Percentiles rank a stretch among this genome's conserved stretches.
These are phyloP conservation scores for Acipenser ruthenus DNA, from an alignment of 2,797 vertebrate species.

Conservation along the genomic window DNA sequence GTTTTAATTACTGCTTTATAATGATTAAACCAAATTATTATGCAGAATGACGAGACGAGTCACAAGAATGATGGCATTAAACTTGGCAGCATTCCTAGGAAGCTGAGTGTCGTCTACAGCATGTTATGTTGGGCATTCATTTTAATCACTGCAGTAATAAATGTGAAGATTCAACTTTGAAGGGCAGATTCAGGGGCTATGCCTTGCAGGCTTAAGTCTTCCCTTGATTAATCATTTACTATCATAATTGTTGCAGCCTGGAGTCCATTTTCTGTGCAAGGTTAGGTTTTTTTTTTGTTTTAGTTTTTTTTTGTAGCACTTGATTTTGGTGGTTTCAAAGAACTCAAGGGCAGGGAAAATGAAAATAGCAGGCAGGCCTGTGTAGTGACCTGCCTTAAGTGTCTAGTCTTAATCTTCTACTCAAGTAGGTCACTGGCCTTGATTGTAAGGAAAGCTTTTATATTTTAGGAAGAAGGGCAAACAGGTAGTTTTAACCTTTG, in stretches of 20 bases:
- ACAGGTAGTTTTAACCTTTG: too few species aligned
- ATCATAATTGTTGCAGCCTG: background rate
- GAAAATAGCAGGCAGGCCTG: too few species aligned
- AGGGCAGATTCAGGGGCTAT: background rate
- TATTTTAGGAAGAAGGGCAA: too few species aligned
- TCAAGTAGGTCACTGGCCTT: too few species aligned
- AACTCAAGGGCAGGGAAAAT: too few species aligned
- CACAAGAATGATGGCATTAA: slow-evolving; percentile 24
- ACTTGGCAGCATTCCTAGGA: slow-evolving; percentile 8
- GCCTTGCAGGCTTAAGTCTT: background rate
- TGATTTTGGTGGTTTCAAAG: too few species aligned
- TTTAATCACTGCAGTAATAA: slow-evolving; percentile 31
- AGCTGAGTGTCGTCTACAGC: slow-evolving; percentile 15
- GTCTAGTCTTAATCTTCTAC: too few species aligned
- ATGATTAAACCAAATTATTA: slow-evolving; percentile 34
- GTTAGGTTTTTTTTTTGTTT: background rate
- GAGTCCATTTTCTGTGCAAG: background rate
- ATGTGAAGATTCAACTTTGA: background rate
- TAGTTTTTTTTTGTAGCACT: too few species aligned
- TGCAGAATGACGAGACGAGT: slow-evolving; percentile 23
- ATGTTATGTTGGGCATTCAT: slow-evolving; percentile 28
- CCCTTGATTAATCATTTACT: background rate
- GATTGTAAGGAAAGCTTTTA: too few species aligned
- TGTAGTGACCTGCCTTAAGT: too few species aligned
- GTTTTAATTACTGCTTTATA: slow-evolving; percentile 26